phyloP scores from a whole-genome alignment of 2,113 vertebrate genomes.

The Balaeniceps rex region DNA sequence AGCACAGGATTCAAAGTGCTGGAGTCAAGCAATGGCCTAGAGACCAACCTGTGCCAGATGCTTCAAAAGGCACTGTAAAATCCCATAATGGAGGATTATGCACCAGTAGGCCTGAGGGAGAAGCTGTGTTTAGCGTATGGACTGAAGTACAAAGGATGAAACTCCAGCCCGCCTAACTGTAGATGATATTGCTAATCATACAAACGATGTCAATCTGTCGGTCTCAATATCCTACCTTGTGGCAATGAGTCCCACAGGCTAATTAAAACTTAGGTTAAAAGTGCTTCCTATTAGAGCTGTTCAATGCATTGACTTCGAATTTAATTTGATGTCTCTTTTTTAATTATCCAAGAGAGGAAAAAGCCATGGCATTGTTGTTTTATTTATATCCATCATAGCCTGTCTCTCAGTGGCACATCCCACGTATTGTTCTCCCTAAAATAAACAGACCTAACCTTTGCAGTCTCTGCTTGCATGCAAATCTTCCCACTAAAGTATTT shows the following conservation, averaged over 20 bases:
- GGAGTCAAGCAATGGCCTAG: not conserved
- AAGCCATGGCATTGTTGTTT: not conserved
- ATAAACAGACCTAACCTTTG: constrained; percentile 56
- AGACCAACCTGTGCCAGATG: constrained; percentile 5
- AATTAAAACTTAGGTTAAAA: constrained; percentile 53
- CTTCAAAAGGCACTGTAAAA: constrained; percentile 14
- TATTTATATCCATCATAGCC: not conserved
- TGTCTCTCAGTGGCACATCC: not conserved
- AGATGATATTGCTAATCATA: constrained; percentile 2
- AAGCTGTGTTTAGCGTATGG: not conserved
- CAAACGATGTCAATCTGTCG: not conserved
- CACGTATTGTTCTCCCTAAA: constrained; percentile 10
- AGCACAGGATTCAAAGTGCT: not conserved
- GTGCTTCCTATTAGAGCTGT: constrained; percentile 20
- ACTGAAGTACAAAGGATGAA: not conserved
- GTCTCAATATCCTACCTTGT: constrained; percentile 5
- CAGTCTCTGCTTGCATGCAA: constrained; percentile 14
- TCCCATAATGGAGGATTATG: not conserved
- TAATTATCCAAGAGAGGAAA: not conserved
- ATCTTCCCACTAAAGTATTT: constrained; percentile 21
- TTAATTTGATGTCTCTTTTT: constrained; percentile 12
- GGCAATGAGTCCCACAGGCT: not conserved
- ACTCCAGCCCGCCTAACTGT: not conserved
- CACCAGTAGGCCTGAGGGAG: not conserved
- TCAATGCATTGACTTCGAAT: constrained; percentile 18